Evolutionary conservation across 2,888 invertebrate species (phyloP), one percentile per base, ranked within the genome.

Genomic region (Nymphalis polychloros): DNA sequence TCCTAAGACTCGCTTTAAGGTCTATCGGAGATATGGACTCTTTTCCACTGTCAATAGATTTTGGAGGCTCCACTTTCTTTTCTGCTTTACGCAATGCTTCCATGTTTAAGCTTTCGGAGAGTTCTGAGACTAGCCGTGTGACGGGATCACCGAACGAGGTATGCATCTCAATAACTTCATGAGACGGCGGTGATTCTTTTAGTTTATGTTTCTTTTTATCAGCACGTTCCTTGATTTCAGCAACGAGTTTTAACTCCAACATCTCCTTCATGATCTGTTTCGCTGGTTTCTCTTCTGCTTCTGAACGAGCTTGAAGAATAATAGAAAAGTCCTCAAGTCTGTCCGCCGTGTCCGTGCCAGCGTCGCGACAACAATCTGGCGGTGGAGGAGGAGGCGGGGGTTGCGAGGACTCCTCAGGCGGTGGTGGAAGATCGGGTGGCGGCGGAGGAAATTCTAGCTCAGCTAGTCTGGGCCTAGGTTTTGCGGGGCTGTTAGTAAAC

Each of bases 391-490:
- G 88, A 1, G 88, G 88, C 7, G 86, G 86, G 0, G 82, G 86
- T 50, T 86, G 88, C 60, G 93, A 90, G 68, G 93, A 89, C 70
- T 95, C 95, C 79, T 95, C 96, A 0, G 96, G 95, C 0, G 97
- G 97, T 20, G 97, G 97, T 2, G 96, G 96, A 63, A 96, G 87
- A 79, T 96, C 96, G 7, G 95, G 93, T 0, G 97, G 97, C 0
- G 97, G 97, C 20, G 97, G 97, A 0, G 97, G 97, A 87, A 97
- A 97, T 84, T 97, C 97, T 46, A 97, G 92, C 82, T 97, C 97
- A 5, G 97, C 96, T 70, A 97, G 88, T 0, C 95, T 94, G 0
- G 97, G 97, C 71, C 96, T 95, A 1, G 95, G 93, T 57, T 95
- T 94, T 67, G 95, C 96, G 8, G 96, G 96, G 82, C 95, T 96